Conservation (phyloP, 2,113 vertebrate species). For the Gila orcuttii region DNA sequence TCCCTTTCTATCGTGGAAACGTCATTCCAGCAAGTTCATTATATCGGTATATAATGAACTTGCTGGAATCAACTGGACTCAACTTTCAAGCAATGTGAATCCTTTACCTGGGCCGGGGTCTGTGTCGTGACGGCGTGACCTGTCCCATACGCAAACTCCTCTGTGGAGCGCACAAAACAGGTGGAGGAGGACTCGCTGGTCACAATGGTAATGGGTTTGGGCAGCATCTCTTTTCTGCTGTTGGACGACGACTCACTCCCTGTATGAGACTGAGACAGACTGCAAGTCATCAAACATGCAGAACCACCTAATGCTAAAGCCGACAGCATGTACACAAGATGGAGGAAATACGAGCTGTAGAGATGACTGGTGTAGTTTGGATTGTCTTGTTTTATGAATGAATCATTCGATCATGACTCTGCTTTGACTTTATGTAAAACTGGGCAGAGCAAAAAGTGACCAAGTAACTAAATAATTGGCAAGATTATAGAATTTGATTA, state of each 20-base stretch:
- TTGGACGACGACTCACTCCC: constrained; percentile 91
- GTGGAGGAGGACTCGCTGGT: constrained; percentile 86
- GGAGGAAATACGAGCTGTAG: background rate
- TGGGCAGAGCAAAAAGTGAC: background rate
- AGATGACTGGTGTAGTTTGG: background rate
- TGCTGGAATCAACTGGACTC: background rate
- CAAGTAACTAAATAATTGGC: background rate
- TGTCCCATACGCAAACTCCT: constrained; percentile 76
- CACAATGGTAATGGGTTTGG: constrained; percentile 82
- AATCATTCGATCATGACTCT: background rate
- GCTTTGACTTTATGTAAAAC: background rate
- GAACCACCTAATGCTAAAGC: constrained; percentile 43
- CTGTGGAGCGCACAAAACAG: constrained; percentile 76
- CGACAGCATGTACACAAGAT: constrained; percentile 20
- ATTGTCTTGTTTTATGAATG: background rate
- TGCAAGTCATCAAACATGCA: constrained; percentile 66
- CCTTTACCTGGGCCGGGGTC: constrained; percentile 71
- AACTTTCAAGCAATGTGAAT: background rate
- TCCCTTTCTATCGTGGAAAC: too few relatives aligned
- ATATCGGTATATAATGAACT: too few relatives aligned
- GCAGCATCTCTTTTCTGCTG: constrained; percentile 88
- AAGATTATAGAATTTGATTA: background rate
- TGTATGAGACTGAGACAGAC: constrained; percentile 83
- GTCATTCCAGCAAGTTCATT: too few relatives aligned
- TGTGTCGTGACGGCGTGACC: constrained; percentile 74